These are phyloP conservation scores for Calameuta filiformis DNA, from an alignment of 2,888 invertebrate genomes.

Conservation along the genomic window DNA sequence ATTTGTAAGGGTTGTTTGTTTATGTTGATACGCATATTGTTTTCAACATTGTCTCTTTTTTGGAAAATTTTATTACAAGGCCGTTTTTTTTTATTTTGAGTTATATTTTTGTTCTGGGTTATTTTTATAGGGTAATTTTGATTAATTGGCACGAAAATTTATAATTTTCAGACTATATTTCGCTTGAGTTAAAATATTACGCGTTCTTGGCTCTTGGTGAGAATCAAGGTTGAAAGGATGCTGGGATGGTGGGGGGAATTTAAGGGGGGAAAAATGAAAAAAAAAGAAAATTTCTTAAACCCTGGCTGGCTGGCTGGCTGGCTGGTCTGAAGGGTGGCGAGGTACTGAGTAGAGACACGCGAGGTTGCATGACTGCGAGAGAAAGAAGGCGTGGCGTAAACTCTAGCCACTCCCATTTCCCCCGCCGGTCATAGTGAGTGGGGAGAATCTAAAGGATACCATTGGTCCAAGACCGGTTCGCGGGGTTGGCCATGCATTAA, in stretches of 20 bases:
- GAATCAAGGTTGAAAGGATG: not conserved
- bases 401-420: not conserved
- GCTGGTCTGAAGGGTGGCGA: not conserved
- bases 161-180: not conserved
- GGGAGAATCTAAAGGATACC: constrained; percentile 36
- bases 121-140: not conserved
- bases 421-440: not conserved
- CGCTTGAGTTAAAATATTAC: not conserved
- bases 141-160: not conserved
- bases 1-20: not conserved
- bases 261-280: not conserved
- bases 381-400: constrained; percentile 18
- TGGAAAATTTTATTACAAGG: too few species aligned
- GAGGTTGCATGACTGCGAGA: constrained; percentile 40
- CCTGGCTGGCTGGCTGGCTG: not conserved
- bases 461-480: constrained; percentile 52
- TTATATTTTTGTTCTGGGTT: not conserved
- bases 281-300: not conserved
- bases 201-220: not conserved
- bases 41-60: not conserved
- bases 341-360: constrained; percentile 26
- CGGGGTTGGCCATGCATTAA: constrained; percentile 57
- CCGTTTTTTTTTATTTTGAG: too few species aligned
- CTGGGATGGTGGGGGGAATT: not conserved
- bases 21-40: not conserved